Conservation (phyloP, 2,113 vertebrate genomes). For the Scatophagus argus region DNA sequence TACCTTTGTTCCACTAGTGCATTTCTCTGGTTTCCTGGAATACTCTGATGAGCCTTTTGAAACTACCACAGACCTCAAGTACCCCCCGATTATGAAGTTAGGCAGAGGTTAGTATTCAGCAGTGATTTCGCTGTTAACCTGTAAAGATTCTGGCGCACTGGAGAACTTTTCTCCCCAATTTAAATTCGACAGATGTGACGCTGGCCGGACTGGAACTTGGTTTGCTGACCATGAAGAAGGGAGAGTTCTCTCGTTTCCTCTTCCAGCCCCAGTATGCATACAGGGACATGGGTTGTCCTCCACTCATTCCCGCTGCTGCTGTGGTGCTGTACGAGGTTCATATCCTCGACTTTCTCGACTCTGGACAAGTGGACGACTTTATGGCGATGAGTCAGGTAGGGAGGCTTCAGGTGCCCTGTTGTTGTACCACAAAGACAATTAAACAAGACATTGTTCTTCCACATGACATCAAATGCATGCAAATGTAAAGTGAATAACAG, state of each 20-base stretch:
- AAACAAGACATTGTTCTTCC: background rate
- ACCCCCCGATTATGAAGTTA: constrained; percentile 89
- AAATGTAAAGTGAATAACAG: background rate
- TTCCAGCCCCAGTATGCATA: constrained; percentile 89
- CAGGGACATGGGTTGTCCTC: constrained; percentile 89
- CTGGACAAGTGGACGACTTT: constrained; percentile 87
- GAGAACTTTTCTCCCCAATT: background rate
- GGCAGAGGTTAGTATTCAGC: constrained; percentile 86
- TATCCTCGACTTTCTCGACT: constrained; percentile 90
- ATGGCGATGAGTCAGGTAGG: constrained; percentile 83
- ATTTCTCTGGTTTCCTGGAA: constrained; percentile 91
- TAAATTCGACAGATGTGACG: constrained; percentile 86
- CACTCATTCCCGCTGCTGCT: constrained; percentile 87
- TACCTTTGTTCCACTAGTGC: constrained; percentile 83
- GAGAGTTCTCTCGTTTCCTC: constrained; percentile 90
- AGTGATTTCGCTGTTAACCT: background rate
- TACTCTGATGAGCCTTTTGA: constrained; percentile 88
- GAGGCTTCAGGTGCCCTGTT: background rate
- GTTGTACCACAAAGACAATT: background rate
- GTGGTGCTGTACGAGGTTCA: constrained; percentile 90
- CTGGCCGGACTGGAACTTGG: constrained; percentile 90
- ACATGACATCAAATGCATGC: background rate
- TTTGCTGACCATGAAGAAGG: constrained; percentile 90
- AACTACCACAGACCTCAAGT: constrained; percentile 78
- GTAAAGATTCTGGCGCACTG: background rate